Evolutionary conservation across 2,888 invertebrate genomes (phyloP).

Genomic region (Yponomeuta malinellus): DNA sequence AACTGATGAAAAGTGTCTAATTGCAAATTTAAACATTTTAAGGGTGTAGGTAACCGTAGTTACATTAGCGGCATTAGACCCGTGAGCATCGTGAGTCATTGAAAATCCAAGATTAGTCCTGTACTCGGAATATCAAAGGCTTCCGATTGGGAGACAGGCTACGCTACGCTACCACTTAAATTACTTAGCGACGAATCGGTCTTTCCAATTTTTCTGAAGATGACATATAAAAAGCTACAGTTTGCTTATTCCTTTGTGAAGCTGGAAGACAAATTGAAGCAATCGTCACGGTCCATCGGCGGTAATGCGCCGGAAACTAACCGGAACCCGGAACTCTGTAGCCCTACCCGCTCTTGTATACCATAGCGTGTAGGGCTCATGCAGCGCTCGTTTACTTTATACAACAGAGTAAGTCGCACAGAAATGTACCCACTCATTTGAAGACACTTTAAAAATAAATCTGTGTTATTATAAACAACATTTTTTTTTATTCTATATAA

Average conservation of each 20-base stretch:
- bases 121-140: too few species aligned
- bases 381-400: constrained; percentile 6
- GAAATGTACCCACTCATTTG: background rate
- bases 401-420: background rate
- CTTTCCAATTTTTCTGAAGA: background rate
- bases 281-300: constrained; percentile 50
- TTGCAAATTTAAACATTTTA: too few species aligned
- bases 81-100: too few species aligned
- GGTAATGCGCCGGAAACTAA: constrained; percentile 49
- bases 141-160: background rate
- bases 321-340: constrained; percentile 34
- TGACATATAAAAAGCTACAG: background rate
- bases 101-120: too few species aligned
- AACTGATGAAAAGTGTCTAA: too few species aligned
- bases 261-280: constrained; percentile 53
- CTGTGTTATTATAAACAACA: too few species aligned
- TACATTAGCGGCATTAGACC: too few species aligned
- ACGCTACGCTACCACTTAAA: background rate
- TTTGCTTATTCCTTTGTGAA: constrained; percentile 29
- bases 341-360: constrained; percentile 2
- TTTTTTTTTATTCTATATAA: too few species aligned
- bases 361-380: background rate
- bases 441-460: too few species aligned
- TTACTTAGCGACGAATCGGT: background rate
- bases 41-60: too few species aligned